A percentile compares a stretch with the other conserved stretches of the same genome.
phyloP scores from a whole-genome alignment of 64 coral and sea anemone genomes.

The Stichodactyla mertensii region DNA sequence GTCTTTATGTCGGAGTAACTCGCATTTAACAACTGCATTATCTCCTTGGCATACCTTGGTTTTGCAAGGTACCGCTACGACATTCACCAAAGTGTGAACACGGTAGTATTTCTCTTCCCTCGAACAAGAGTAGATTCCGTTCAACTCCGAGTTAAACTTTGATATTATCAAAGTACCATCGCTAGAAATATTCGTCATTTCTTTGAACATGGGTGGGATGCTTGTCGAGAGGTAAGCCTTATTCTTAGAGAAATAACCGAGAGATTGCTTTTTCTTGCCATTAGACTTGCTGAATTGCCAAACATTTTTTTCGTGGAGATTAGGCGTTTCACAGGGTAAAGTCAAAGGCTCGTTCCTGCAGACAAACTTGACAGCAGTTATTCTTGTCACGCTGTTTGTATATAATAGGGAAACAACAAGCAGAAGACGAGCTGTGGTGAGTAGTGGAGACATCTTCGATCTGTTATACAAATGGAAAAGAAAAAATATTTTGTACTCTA shows the following conservation, averaged over 20 bases:
- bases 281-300: not conserved
- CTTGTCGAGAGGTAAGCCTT: not conserved
- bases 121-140: not conserved
- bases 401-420: no score
- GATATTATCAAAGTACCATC: not conserved
- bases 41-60: not conserved
- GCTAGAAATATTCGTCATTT: not conserved
- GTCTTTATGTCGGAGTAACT: not conserved
- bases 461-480: no score
- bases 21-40: not conserved
- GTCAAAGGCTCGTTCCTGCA: no score
- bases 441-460: no score
- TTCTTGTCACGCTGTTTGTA: no score
- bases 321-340: no score
- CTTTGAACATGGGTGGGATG: not conserved
- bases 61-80: not conserved
- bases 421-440: no score
- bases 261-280: not conserved
- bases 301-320: not conserved
- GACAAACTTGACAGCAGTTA: no score
- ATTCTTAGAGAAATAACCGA: not conserved
- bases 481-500: no score
- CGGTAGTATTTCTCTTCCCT: not conserved
- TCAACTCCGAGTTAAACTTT: not conserved
- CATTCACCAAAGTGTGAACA: not conserved